A percentile compares a stretch with the other conserved stretches of the same genome.
Evolutionary conservation across 2,113 vertebrate genomes (phyloP).

Genomic region (Hucho hucho): DNA sequence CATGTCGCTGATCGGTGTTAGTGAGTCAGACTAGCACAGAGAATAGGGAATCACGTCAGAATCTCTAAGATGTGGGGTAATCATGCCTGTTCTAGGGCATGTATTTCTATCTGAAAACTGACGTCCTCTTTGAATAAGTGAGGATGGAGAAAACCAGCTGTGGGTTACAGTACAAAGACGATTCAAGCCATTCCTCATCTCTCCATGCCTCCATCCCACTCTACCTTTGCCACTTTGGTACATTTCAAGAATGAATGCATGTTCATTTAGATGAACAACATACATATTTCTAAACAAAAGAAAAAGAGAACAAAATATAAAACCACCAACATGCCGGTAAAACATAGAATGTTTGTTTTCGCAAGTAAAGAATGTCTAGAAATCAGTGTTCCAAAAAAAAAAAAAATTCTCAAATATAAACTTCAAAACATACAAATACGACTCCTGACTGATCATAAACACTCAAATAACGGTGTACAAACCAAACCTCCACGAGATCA

Average conservation of each 20-base stretch:
- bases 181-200: constrained; percentile 16
- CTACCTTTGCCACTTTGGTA: constrained; percentile 62
- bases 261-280: constrained; percentile 52
- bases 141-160: no score
- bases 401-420: constrained; percentile 58
- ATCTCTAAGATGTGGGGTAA: background rate
- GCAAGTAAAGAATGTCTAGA: background rate
- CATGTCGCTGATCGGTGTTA: background rate
- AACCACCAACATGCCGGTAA: constrained; percentile 62
- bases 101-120: background rate
- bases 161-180: constrained; percentile 20
- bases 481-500: constrained; percentile 60
- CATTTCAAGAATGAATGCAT: constrained; percentile 67
- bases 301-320: constrained; percentile 39
- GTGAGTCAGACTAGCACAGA: background rate
- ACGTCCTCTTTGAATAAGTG: background rate
- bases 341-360: constrained; percentile 42
- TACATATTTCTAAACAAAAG: constrained; percentile 25
- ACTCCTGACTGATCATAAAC: constrained; percentile 56
- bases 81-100: background rate
- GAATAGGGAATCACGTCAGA: background rate
- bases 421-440: constrained; percentile 56
- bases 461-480: constrained; percentile 57
- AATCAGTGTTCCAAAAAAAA: background rate
- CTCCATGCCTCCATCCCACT: constrained; percentile 25